Evolutionary conservation across 2,888 invertebrate genomes (phyloP).

Genomic region (Apodemia mormo): DNA sequence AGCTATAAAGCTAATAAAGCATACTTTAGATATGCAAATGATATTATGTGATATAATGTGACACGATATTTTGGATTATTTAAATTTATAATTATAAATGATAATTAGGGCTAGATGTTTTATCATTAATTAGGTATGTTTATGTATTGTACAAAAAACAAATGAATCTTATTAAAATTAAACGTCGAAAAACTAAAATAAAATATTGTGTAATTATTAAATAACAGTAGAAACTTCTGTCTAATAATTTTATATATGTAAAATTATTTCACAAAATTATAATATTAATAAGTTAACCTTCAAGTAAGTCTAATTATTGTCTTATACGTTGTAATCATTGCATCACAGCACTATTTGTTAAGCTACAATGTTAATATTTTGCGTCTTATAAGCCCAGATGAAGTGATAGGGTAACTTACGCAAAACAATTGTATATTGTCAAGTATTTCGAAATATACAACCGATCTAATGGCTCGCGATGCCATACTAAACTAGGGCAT

Average conservation of each 20-base stretch:
- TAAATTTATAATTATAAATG: no score
- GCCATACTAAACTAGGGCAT: conserved; percentile 67
- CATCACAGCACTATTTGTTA: neutral
- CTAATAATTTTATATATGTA: conserved; percentile 1
- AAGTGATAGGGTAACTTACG: conserved; percentile 45
- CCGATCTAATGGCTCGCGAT: conserved; percentile 54
- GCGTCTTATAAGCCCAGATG: conserved; percentile 17
- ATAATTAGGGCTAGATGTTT: no score
- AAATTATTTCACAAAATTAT: conserved; percentile 8
- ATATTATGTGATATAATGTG: no score
- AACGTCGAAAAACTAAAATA: neutral
- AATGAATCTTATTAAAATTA: neutral
- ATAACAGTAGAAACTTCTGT: conserved; percentile 6
- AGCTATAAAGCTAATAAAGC: no score
- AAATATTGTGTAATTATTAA: neutral
- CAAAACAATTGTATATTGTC: conserved; percentile 69
- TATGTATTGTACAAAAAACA: no score
- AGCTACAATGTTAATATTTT: neutral
- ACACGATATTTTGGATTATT: no score
- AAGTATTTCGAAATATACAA: conserved; percentile 53
- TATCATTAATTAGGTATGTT: no score
- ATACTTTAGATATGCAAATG: no score
- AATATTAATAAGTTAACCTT: neutral
- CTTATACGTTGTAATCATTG: conserved; percentile 21
- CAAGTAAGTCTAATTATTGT: conserved; percentile 12